Evolutionary conservation across 1,140 invertebrate genomes (phyloP).

Genomic region (Aphidius ervi): DNA sequence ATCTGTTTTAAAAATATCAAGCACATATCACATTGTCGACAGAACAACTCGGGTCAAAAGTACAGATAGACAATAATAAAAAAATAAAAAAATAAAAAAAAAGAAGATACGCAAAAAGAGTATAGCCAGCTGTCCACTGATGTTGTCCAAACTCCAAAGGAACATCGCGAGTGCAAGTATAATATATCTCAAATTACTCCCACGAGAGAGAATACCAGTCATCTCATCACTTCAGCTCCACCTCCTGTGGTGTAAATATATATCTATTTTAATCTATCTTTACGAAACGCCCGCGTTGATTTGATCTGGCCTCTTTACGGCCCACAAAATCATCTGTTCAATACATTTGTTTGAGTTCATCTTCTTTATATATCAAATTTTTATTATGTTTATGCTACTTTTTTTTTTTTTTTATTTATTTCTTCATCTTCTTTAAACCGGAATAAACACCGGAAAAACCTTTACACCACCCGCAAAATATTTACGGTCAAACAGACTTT

Average conservation of each 20-base stretch:
- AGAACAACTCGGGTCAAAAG: background rate
- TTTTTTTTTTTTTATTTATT: constrained; percentile 14
- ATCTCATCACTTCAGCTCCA: constrained; percentile 22
- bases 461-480: background rate
- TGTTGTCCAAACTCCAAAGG: constrained; percentile 20
- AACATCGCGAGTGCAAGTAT: constrained; percentile 11
- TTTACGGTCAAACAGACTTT: constrained; percentile 22
- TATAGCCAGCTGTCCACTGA: constrained; percentile 23
- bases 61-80: constrained; percentile 9
- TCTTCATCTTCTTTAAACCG: background rate
- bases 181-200: constrained; percentile 29
- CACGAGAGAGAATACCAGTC: constrained; percentile 20
- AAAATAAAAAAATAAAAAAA: background rate
- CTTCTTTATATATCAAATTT: background rate
- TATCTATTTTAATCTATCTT: constrained; percentile 21
- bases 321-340: too few species aligned
- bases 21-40: too few species aligned
- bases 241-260: constrained; percentile 20
- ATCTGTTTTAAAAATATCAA: constrained; percentile 26
- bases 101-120: constrained; percentile 14
- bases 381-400: background rate
- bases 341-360: constrained; percentile 4
- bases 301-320: constrained; percentile 1
- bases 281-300: constrained; percentile 15
- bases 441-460: constrained; percentile 12